Base-by-base conservation (phyloP, 1,140 invertebrate genomes). In the Chymomyza costata region DNA sequence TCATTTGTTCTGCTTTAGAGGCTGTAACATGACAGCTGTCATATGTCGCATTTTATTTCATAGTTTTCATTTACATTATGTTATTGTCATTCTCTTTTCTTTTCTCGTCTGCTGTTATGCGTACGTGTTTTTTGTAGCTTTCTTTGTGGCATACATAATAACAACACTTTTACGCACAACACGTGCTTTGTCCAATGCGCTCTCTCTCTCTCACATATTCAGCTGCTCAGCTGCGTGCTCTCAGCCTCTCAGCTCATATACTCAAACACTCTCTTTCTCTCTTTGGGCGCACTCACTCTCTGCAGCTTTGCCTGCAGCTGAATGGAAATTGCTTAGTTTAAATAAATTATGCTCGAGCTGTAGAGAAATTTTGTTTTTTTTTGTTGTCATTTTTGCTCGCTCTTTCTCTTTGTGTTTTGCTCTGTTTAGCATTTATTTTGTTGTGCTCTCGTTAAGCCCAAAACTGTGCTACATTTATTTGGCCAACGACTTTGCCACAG, bases 1-100 rank as follows among this genome's bases (percentile, higher is more conserved):
- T n/a, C n/a, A n/a, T n/a, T n/a, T 25, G 3, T 5, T 25, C 59
- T 69, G 65, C 68, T 59, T n/a, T n/a, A 63, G 49, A 37, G 68
- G 64, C 69, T 73, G 28, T 58, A 76, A 74, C 70, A 76, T 78
- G 70, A 76, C 70, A 76, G 70, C 70, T 76, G 70, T 76, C 70
- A 76, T 76, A 78, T 76, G 70, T 70, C 49, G 49, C 52, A 76
- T 69, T 76, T 62, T 52, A 45, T 35, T 57, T 44, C 60, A 62
- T 52, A 55, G 50, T 34, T 39, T 5, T 31, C n/a, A n/a, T n/a
- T 39, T 34, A 19, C 28, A 49, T 43, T 65, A 55, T 47, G 43
- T 54, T 52, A 30, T 13, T 7, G 3, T 44, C 25, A n/a, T n/a
- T n/a, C n/a, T n/a, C 32, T 47, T 54, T 31, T 38, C 35, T 30